Percentiles rank a stretch among this genome's conserved stretches.
Conservation (phyloP, 2,797 vertebrate genomes). For the Anomalospiza imberbis region DNA sequence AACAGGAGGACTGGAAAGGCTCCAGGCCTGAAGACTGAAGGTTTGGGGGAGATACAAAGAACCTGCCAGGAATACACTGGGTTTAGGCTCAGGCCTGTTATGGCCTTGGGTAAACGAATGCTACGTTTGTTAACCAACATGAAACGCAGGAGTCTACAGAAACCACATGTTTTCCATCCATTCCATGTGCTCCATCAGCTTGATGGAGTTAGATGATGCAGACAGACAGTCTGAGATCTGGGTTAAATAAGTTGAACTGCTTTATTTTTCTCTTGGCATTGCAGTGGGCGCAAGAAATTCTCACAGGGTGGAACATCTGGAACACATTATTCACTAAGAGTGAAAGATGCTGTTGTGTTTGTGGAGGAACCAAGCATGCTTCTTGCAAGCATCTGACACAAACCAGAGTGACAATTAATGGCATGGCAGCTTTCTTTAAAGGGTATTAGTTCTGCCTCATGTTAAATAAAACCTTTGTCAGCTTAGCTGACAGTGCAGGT, state of each 20-base stretch:
- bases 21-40: neutral
- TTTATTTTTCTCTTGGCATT: slow-evolving; percentile 58
- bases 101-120: neutral
- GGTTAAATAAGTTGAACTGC: slow-evolving; percentile 59
- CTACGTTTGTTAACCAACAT: slow-evolving; percentile 24
- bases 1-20: neutral
- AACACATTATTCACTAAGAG: slow-evolving; percentile 38
- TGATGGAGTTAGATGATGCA: slow-evolving; percentile 63
- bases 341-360: slow-evolving; percentile 56
- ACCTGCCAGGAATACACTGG: neutral
- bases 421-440: slow-evolving; percentile 43
- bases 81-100: neutral
- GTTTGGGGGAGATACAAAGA: neutral
- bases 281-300: slow-evolving; percentile 43
- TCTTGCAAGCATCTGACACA: slow-evolving; percentile 55
- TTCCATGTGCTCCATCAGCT: slow-evolving; percentile 45
- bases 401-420: slow-evolving; percentile 48
- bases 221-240: slow-evolving; percentile 65
- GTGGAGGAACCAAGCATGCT: slow-evolving; percentile 31
- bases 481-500: slow-evolving; percentile 20
- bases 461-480: slow-evolving; percentile 35
- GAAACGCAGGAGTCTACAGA: slow-evolving; percentile 32
- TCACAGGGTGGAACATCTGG: slow-evolving; percentile 61
- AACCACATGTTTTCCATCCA: slow-evolving; percentile 57
- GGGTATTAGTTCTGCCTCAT: slow-evolving; percentile 13